Percentiles rank a stretch among this genome's conserved stretches.
Evolutionary conservation across 2,113 vertebrate genomes (phyloP).

Genomic region (Corvus moneduloides): DNA sequence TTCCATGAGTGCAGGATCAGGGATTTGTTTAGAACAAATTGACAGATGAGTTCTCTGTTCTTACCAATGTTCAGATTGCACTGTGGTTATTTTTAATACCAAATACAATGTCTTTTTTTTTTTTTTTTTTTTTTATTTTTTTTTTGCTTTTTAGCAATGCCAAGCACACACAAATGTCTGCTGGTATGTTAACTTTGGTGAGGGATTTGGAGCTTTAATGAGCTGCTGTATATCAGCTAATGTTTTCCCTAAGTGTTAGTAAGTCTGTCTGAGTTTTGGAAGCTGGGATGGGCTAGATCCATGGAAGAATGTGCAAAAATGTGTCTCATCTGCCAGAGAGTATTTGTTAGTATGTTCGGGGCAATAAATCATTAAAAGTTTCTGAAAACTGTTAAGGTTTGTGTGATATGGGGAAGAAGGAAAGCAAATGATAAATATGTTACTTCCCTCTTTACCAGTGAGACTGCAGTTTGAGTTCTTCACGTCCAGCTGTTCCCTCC

Average conservation of each 20-base stretch:
- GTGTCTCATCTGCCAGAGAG: not conserved
- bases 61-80: not conserved
- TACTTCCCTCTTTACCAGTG: not conserved
- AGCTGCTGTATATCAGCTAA: not conserved
- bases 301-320: not conserved
- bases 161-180: not conserved
- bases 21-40: constrained; percentile 10
- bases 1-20: not conserved
- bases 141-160: not conserved
- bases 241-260: not conserved
- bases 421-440: not conserved
- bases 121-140: not conserved
- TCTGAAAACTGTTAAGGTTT: not conserved
- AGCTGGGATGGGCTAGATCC: not conserved
- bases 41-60: not conserved
- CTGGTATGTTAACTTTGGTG: not conserved
- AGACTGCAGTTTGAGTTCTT: not conserved
- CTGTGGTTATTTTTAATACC: constrained; percentile 12
- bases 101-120: not conserved
- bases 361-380: not conserved
- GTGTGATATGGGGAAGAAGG: not conserved
- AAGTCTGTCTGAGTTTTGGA: not conserved
- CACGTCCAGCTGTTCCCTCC: not conserved
- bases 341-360: not conserved
- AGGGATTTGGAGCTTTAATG: not conserved